Base-by-base conservation (phyloP, 2,113 vertebrate species). In the Suncus etruscus region DNA sequence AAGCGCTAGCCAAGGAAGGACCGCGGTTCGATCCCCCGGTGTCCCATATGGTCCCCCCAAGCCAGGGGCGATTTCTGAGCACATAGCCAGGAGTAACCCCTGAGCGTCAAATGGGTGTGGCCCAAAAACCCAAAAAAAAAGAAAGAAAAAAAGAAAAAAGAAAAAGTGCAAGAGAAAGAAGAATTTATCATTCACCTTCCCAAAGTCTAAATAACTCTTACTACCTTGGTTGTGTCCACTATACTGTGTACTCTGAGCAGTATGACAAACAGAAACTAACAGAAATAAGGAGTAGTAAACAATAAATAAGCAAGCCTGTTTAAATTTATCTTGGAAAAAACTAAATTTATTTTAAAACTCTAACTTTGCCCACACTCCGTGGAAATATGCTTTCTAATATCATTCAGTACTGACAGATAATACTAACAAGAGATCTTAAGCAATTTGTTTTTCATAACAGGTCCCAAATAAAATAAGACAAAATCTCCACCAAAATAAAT, bases 201-300 rank as follows among this genome's bases (percentile, higher is more conserved):
- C 20, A 91, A 6, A 73, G 68, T 75, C 82, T 58, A 86, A 72
- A 89, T 4, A 50, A 92, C 81, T 47, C 22, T 75, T 75, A 90
- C 6, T 11, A 69, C 8, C 22, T 83, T 69, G 78, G 39, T 32
- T 88, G 32, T 91, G 80, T 88, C 50, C 80, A 86, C 50, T 78
- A 31, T 11, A 15, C 0, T 51, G 65, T 90, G 8, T 54, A 65
- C 68, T 27, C 22, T 50, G 45, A 27, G 68, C 39, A 87, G 29
- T 68, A 88, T 75, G 45, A 90, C 69, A 91, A 80, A 75, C 90
- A 48, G 31, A 15, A 95, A 90, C 32, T 79, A 91, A 81, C 27
- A 3, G 24, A 81, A 82, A 80, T 76, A 83, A 80, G 25, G 12
- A 29, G 12, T 47, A 81, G 39, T 22, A 15, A 74, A 68, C 32